These are phyloP conservation scores for Pseudochirops cupreus DNA, from an alignment of 2,797 vertebrate species.

Conservation along the genomic window DNA sequence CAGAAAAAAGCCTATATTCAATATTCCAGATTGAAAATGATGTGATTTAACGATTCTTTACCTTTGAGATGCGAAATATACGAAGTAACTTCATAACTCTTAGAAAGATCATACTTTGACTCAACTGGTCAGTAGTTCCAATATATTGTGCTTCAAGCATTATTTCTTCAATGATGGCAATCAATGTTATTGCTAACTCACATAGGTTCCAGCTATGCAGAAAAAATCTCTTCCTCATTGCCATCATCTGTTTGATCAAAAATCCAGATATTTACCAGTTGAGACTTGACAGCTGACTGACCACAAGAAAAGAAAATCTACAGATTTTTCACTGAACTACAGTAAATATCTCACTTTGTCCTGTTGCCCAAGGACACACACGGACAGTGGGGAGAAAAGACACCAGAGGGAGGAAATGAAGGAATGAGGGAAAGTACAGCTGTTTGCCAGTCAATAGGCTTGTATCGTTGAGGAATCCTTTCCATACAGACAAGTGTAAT, in stretches of 20 bases:
- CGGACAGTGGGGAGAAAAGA: neutral
- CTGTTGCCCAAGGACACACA: neutral
- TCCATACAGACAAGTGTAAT: neutral
- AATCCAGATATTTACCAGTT: constrained; percentile 38
- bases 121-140: neutral
- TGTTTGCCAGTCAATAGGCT: neutral
- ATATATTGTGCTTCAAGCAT: neutral
- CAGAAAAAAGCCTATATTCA: constrained; percentile 42
- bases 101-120: neutral
- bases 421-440: neutral
- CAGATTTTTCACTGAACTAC: constrained; percentile 23
- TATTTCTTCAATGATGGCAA: constrained; percentile 65
- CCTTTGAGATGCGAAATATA: constrained; percentile 79
- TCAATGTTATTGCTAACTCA: constrained; percentile 68
- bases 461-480: neutral
- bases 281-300: constrained; percentile 1
- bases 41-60: constrained; percentile 54
- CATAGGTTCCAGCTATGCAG: constrained; percentile 75
- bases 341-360: neutral
- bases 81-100: constrained; percentile 61
- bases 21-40: neutral
- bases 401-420: neutral
- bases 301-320: constrained; percentile 16
- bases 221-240: constrained; percentile 76
- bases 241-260: constrained; percentile 74